Conservation (phyloP, 2,888 invertebrate species). For the Aphidius colemani region DNA sequence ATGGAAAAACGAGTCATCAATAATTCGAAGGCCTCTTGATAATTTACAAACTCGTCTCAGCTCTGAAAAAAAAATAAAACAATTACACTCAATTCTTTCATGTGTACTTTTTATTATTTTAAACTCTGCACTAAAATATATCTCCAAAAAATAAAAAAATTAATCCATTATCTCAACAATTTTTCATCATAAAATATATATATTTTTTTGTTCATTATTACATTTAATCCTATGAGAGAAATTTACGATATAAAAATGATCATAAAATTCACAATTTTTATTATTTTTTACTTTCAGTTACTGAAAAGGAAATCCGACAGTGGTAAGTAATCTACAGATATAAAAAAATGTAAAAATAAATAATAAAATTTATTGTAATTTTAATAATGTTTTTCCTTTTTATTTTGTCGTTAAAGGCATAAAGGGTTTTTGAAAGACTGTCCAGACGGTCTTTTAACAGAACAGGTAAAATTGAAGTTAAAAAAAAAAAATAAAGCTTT, state of each 20-base stretch:
- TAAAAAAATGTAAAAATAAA: slow-evolving; percentile 1
- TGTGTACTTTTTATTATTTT: no score
- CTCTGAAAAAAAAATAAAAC: no score
- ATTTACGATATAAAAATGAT: slow-evolving; percentile 6
- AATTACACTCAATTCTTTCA: no score
- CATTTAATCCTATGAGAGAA: not conserved
- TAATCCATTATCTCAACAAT: slow-evolving; percentile 3
- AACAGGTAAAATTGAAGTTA: slow-evolving; percentile 72
- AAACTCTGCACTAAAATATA: no score
- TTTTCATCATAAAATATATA: slow-evolving; percentile 6
- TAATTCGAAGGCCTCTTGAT: slow-evolving; percentile 5
- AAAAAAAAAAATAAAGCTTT: not conserved
- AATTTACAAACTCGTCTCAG: no score
- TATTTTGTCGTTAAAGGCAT: slow-evolving; percentile 68
- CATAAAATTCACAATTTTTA: no score
- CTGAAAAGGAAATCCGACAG: slow-evolving; percentile 86
- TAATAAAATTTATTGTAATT: slow-evolving; percentile 1
- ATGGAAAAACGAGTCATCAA: not conserved
- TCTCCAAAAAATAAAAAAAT: no score
- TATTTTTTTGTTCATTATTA: slow-evolving; percentile 13
- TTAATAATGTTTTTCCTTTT: not conserved
- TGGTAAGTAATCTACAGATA: slow-evolving; percentile 68
- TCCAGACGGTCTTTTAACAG: slow-evolving; percentile 92
- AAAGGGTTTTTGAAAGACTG: slow-evolving; percentile 97
- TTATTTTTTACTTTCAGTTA: slow-evolving; percentile 68